These are phyloP conservation scores for Sebastes itinus DNA, from an alignment of 2,797 vertebrate genomes.

Conservation along the genomic window DNA sequence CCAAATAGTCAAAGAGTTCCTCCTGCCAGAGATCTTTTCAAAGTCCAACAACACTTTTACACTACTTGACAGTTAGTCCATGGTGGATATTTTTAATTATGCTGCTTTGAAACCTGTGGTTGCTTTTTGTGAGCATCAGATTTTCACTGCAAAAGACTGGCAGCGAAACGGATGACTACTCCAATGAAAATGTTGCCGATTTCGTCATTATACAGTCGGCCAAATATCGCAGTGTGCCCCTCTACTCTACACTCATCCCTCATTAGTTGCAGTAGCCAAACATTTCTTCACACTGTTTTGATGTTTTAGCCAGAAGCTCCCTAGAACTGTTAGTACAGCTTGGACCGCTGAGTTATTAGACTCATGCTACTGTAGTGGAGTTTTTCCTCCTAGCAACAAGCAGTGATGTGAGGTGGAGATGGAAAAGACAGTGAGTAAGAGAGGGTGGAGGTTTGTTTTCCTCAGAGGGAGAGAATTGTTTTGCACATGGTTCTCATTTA, in stretches of 20 bases:
- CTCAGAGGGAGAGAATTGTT: background rate
- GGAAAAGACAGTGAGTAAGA: constrained; percentile 8
- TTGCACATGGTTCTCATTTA: background rate
- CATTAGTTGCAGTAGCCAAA: background rate
- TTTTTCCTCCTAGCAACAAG: constrained; percentile 33
- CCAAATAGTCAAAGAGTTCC: background rate
- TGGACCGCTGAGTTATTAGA: constrained; percentile 8
- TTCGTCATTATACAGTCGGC: background rate
- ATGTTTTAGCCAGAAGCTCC: constrained; percentile 12
- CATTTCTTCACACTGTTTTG: background rate
- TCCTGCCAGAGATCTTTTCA: background rate
- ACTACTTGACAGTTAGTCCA: background rate
- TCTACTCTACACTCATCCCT: background rate
- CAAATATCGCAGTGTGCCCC: background rate
- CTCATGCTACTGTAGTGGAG: background rate
- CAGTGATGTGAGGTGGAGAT: background rate
- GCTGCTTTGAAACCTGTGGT: background rate
- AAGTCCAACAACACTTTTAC: background rate
- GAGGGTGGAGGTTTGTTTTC: background rate
- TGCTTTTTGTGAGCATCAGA: background rate
- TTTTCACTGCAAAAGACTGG: background rate
- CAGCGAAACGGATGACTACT: background rate
- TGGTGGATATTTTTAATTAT: background rate
- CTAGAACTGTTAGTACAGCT: constrained; percentile 1
- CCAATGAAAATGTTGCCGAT: background rate